These are phyloP conservation scores for Pterostichus niger DNA, from an alignment of 2,888 invertebrate species.

Conservation along the genomic window DNA sequence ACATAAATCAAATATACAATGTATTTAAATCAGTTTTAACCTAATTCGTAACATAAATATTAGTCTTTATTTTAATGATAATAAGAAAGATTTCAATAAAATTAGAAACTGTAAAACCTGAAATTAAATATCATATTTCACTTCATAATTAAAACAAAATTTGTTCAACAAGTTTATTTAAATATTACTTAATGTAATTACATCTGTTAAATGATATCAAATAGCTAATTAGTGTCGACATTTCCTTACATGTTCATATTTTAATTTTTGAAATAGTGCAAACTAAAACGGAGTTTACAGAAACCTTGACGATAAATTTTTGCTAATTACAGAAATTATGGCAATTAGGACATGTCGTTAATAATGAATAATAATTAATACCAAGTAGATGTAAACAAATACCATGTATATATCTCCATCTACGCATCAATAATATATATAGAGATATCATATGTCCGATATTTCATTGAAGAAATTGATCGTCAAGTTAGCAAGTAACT, in stretches of 20 bases:
- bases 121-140: too few species aligned
- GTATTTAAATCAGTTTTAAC: too few species aligned
- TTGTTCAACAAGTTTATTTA: too few species aligned
- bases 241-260: neutral
- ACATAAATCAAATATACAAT: too few species aligned
- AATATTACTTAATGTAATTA: neutral
- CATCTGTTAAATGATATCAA: slow-evolving; percentile 8
- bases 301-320: slow-evolving; percentile 21
- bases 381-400: slow-evolving; percentile 6
- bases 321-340: slow-evolving; percentile 17
- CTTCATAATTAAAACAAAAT: too few species aligned
- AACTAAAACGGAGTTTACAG: slow-evolving; percentile 4
- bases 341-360: slow-evolving; percentile 4
- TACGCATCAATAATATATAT: slow-evolving; percentile 6
- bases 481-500: neutral
- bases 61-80: too few species aligned
- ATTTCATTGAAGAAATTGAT: slow-evolving; percentile 25
- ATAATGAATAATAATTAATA: slow-evolving; percentile 24
- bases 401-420: neutral
- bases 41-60: too few species aligned
- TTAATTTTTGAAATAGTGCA: neutral
- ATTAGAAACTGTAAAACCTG: too few species aligned
- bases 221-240: slow-evolving; percentile 5
- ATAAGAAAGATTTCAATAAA: too few species aligned
- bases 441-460: neutral